Conservation (phyloP, 2,888 invertebrate genomes). For the Mimachlamys varia region DNA sequence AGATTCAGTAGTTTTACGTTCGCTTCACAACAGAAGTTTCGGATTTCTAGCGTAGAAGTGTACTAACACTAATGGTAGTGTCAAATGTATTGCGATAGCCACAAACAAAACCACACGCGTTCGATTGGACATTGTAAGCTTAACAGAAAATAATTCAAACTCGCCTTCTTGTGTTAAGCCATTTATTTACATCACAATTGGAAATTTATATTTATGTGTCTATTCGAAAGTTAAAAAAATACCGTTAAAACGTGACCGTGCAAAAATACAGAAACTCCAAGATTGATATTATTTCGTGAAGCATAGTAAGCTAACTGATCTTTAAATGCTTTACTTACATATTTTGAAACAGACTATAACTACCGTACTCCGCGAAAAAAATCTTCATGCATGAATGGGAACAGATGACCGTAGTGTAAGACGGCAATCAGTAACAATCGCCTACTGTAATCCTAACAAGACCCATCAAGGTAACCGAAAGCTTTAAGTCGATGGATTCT, state of each 20-base stretch:
- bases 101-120: too few species aligned
- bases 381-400: conserved; percentile 29
- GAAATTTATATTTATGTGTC: too few species aligned
- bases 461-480: not conserved
- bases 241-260: not conserved
- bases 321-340: not conserved
- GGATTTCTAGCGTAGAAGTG: too few species aligned
- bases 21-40: too few species aligned
- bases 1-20: too few species aligned
- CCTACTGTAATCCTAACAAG: not conserved
- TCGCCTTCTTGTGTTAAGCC: too few species aligned
- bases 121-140: too few species aligned
- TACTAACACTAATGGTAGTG: too few species aligned
- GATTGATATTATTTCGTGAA: not conserved
- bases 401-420: conserved; percentile 22
- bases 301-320: not conserved
- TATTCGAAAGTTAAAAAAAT: too few species aligned
- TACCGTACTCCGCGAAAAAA: conserved; percentile 29
- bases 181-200: too few species aligned
- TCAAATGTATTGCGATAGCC: too few species aligned
- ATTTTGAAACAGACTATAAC: conserved; percentile 17
- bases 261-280: not conserved
- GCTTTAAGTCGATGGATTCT: not conserved
- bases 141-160: too few species aligned
- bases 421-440: conserved; percentile 1